These are phyloP conservation scores for Hemistola chrysoprasaria DNA, from an alignment of 2,888 invertebrate species.

Conservation along the genomic window DNA sequence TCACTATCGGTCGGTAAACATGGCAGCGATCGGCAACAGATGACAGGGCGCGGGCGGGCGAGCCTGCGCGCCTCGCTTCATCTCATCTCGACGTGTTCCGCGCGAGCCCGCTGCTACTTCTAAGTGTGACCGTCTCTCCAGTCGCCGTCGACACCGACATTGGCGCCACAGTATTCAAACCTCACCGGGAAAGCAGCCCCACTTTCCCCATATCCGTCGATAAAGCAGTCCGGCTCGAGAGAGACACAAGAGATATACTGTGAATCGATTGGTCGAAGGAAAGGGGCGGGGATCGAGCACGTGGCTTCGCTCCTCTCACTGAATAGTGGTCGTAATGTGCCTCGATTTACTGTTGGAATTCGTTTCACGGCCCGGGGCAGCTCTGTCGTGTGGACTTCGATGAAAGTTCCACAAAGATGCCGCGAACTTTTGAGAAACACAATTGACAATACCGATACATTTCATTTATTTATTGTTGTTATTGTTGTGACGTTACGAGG, in stretches of 20 bases:
- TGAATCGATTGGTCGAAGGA: constrained; percentile 73
- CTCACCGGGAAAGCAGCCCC: constrained; percentile 42
- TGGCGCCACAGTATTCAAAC: constrained; percentile 61
- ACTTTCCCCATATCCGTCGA: constrained; percentile 58
- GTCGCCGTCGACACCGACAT: constrained; percentile 36
- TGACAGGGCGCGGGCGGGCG: constrained; percentile 76
- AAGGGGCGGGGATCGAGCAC: constrained; percentile 75
- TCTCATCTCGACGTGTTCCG: constrained; percentile 63
- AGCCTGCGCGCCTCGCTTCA: constrained; percentile 74
- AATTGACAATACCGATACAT: no score
- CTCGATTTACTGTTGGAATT: constrained; percentile 53
- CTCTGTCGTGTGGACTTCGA: constrained; percentile 43
- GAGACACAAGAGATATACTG: constrained; percentile 57
- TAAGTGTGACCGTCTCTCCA: constrained; percentile 47
- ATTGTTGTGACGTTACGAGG: no score
- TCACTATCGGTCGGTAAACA: constrained; percentile 77
- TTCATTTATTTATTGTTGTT: no score
- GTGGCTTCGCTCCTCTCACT: constrained; percentile 59
- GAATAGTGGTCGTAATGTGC: constrained; percentile 47
- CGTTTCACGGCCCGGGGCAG: constrained; percentile 47
- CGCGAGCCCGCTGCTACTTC: constrained; percentile 53
- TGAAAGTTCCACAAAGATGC: no score
- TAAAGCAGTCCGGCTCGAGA: constrained; percentile 62
- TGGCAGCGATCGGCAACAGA: constrained; percentile 79
- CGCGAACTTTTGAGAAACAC: no score